Base-by-base conservation (phyloP, 2,888 invertebrate genomes). In the Harpalus rubripes region DNA sequence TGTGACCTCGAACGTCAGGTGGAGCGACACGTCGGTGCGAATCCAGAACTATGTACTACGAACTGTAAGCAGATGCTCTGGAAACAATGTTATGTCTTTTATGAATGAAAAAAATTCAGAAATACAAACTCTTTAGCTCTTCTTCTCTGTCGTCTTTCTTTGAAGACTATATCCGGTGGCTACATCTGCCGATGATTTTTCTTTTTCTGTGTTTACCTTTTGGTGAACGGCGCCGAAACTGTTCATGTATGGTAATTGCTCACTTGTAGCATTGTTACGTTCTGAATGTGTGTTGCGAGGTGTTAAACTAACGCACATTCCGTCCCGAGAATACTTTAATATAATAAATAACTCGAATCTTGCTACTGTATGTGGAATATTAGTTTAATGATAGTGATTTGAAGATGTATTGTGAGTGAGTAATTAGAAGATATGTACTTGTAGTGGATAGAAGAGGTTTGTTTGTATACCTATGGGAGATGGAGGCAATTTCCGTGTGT, bases 221-320 rank as follows among this genome's bases (percentile, higher is more conserved):
- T 41, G 39, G 44, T 72, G 72, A 41, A 39, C 32, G 18, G 44
- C 74, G 52, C 74, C 18, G 72, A 16, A 72, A 52, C 44, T 52
- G 41, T 74, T 52, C 74, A 44, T 72, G 72, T 72, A 52, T 74
- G 15, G 52, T 74, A 74, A 74, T 74, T 74, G 74, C 52, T 74
- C 44, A 16, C 32, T 74, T 44, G 74, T 74, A 56, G 74, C 44
- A 74, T 74, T 74, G 74, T 74, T 26, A 68, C 26, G 1, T n/a
- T n/a, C 26, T 26, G 52, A 74, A 74, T 74, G 52, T 56, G 74
- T 22, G 52, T 52, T 74, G n/a, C 52, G 44, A 74, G 5, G 44
- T 41, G 72, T 74, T 74, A 74, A 74, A 74, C 44, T 39, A 72
- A 72, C 72, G 72, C 72, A 44, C 72, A 74, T 74, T 74, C 74